Percentiles rank a stretch among this genome's conserved stretches.
Conservation (phyloP, 2,888 invertebrate species). For the Microctonus aethiopoides region DNA sequence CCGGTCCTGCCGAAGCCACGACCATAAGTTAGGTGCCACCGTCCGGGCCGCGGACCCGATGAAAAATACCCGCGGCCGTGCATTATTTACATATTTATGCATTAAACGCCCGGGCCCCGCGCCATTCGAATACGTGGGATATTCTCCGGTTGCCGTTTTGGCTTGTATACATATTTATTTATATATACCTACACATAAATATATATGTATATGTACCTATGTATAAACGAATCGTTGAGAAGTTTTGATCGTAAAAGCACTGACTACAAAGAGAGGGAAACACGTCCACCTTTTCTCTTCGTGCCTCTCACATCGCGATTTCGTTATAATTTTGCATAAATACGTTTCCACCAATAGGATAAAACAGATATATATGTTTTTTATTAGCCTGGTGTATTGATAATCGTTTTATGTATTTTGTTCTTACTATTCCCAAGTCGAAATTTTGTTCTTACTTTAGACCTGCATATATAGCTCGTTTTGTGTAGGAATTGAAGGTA, state of each 20-base stretch:
- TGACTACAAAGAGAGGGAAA: not conserved
- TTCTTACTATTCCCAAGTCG: not conserved
- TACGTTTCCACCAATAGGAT: not conserved
- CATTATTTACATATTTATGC: slow-evolving; percentile 64
- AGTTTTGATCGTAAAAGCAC: slow-evolving; percentile 16
- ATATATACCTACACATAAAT: too few relatives aligned
- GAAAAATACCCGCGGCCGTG: slow-evolving; percentile 57
- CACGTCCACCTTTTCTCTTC: slow-evolving; percentile 8
- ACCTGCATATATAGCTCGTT: too few relatives aligned
- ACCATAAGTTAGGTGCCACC: slow-evolving; percentile 62
- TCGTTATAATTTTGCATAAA: slow-evolving; percentile 21
- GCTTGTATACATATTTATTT: not conserved
- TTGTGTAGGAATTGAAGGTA: too few relatives aligned
- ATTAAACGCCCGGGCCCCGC: slow-evolving; percentile 51
- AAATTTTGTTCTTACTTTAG: too few relatives aligned
- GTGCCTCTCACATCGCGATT: slow-evolving; percentile 21
- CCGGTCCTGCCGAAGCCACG: slow-evolving; percentile 50
- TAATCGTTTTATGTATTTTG: slow-evolving; percentile 25
- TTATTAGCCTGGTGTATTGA: slow-evolving; percentile 1
- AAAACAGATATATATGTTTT: slow-evolving; percentile 6
- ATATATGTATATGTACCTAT: slow-evolving; percentile 7
- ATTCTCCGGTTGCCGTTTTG: slow-evolving; percentile 42
- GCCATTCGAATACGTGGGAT: slow-evolving; percentile 34
- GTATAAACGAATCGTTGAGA: slow-evolving; percentile 18
- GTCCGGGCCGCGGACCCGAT: slow-evolving; percentile 51